Percentiles rank a stretch among this genome's conserved stretches.
phyloP scores from a whole-genome alignment of 2,888 invertebrate species.

The Bhutanitis thaidina region DNA sequence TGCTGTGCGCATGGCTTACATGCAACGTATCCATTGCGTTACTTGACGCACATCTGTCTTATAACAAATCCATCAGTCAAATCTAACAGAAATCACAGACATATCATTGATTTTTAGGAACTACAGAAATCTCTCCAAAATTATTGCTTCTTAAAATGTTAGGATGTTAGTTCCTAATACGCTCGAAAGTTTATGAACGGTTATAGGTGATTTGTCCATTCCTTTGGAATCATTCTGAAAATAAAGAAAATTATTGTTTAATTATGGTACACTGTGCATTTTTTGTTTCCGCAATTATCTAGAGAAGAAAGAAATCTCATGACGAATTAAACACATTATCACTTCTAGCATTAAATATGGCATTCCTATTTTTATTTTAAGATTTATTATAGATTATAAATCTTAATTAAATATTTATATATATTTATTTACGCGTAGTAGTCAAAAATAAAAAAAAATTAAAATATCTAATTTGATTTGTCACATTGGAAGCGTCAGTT shows the following conservation, averaged over 20 bases:
- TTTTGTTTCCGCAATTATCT: too few species aligned
- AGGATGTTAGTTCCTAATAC: constrained; percentile 24
- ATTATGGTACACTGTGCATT: too few species aligned
- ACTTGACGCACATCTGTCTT: constrained; percentile 19
- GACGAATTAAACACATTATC: too few species aligned
- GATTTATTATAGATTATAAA: too few species aligned
- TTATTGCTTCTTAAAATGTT: neutral
- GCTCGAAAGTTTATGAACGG: constrained; percentile 13
- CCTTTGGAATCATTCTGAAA: constrained; percentile 37
- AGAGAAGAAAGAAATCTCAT: too few species aligned
- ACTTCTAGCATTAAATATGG: too few species aligned
- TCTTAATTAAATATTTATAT: too few species aligned
- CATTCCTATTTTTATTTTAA: too few species aligned
- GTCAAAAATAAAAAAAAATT: too few species aligned
- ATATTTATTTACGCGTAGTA: too few species aligned
- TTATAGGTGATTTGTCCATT: constrained; percentile 36
- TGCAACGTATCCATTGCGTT: constrained; percentile 66
- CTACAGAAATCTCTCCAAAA: neutral
- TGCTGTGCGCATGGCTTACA: constrained; percentile 72
- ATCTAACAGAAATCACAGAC: constrained; percentile 2
- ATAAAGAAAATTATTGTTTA: constrained; percentile 5
- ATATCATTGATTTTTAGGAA: constrained; percentile 10
- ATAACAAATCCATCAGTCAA: constrained; percentile 3
- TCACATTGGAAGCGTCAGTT: too few species aligned
- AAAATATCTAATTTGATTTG: too few species aligned